A percentile compares a stretch with the other conserved stretches of the same genome.
Conservation (phyloP, 2,888 invertebrate genomes). For the Thereva nobilitata region DNA sequence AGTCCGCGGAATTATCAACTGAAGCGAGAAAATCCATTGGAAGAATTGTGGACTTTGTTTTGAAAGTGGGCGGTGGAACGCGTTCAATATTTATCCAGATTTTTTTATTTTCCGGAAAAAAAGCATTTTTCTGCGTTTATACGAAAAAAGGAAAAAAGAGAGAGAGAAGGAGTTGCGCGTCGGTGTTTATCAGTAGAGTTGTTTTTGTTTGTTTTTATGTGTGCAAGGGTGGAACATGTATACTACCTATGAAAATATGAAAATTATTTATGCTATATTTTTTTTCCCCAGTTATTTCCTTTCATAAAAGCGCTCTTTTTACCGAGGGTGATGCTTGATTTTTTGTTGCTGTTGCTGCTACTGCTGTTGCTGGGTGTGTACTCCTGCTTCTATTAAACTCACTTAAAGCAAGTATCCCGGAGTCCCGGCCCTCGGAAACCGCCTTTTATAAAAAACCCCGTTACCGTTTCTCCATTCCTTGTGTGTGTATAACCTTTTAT, state of each 20-base stretch:
- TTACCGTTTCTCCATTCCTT: background rate
- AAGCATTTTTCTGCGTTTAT: too few relatives aligned
- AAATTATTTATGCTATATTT: constrained; percentile 31
- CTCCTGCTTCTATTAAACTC: constrained; percentile 29
- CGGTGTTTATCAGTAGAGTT: too few relatives aligned
- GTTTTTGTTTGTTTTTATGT: too few relatives aligned
- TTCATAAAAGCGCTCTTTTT: background rate
- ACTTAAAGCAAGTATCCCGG: constrained; percentile 25
- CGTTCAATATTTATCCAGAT: too few relatives aligned
- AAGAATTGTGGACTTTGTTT: too few relatives aligned
- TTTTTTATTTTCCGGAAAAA: too few relatives aligned
- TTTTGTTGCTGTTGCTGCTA: background rate
- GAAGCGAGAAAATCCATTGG: too few relatives aligned
- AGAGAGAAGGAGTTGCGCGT: too few relatives aligned
- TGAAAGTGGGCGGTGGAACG: too few relatives aligned
- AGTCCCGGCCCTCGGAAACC: constrained; percentile 1
- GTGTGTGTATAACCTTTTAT: background rate
- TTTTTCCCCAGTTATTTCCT: constrained; percentile 9
- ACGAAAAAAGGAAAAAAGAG: too few relatives aligned
- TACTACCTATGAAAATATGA: constrained; percentile 11
- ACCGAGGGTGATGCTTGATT: constrained; percentile 22
- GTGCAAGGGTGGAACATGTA: too few relatives aligned
- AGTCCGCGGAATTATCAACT: too few relatives aligned
- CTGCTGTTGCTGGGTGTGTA: background rate
- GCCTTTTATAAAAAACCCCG: constrained; percentile 2